Evolutionary conservation across 1,140 invertebrate species (phyloP), one percentile per base, ranked within the genome.

Genomic region (Pomacea maculata): DNA sequence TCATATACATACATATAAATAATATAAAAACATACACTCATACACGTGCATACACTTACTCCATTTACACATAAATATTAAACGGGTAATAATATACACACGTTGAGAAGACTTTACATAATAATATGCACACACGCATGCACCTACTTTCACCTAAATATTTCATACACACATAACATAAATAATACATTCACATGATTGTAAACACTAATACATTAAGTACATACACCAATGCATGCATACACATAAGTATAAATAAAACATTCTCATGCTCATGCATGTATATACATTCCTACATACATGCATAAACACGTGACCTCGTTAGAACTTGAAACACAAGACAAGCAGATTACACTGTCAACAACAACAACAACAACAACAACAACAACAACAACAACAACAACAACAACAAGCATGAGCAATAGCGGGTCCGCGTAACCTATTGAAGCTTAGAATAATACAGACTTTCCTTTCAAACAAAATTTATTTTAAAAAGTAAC

Each of bases 251-350:
- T 61, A 78, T 52, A 78, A 54, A 64, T 52, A 78, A 57, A 14
- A 78, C 75, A 64, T 21, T 63, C 57, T 1, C 2, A 64, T 52
- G 29, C 25, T 65, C 75, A 64, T 29, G 64, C 75, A 64, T 2
- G 64, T 52, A 11, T 2, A 78, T 61, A 64, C 55, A 78, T n/a
- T 2, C 71, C 61, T 63, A 75, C 61, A 80, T 25, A 74, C 61
- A 80, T 25, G 74, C 63, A 80, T 25, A 80, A 45, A 74, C 70
- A 70, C 67, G 55, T 45, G 34, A 45, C 34, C 34, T 45, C 34
- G 2, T 45, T 45, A 2, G 34, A 4, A 45, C 34, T 45, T 45
- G 3, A 45, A 45, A 45, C 1, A 45, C 34, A 45, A 45, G 34
- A 4, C 34, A 6, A 45, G 34, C 34, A 6, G 34, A 45, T 45